Conservation (phyloP, 2,797 vertebrate genomes). For the Squalus acanthias region DNA sequence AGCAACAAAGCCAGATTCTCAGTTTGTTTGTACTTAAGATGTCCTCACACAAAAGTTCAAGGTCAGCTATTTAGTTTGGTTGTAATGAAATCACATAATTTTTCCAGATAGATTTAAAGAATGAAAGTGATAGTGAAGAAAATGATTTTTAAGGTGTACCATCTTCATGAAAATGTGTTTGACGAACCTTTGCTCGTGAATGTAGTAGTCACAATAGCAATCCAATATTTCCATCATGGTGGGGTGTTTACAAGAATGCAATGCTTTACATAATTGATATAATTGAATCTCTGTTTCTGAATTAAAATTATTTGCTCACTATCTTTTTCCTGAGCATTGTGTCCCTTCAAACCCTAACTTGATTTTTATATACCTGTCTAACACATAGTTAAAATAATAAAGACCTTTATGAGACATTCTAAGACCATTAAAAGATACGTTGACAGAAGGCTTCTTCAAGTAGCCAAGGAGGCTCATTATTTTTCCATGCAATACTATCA, state of each 20-base stretch:
- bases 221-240: background rate
- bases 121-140: background rate
- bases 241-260: background rate
- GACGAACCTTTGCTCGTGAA: background rate
- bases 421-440: background rate
- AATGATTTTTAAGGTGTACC: background rate
- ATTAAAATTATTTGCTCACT: background rate
- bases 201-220: background rate
- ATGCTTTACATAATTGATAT: background rate
- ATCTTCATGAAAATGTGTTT: background rate
- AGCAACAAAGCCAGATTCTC: slow-evolving; percentile 63
- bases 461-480: background rate
- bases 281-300: background rate
- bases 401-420: background rate
- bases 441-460: background rate
- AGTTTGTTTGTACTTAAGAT: slow-evolving; percentile 56
- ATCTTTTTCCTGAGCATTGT: background rate
- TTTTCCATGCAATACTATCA: background rate
- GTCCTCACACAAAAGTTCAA: slow-evolving; percentile 52
- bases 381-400: background rate
- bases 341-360: background rate
- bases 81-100: background rate
- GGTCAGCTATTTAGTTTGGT: slow-evolving; percentile 51
- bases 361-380: background rate
- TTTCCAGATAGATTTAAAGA: background rate